A percentile compares a stretch with the other conserved stretches of the same genome.
phyloP scores from a whole-genome alignment of 2,888 invertebrate species.

The Cephus rjabovi region DNA sequence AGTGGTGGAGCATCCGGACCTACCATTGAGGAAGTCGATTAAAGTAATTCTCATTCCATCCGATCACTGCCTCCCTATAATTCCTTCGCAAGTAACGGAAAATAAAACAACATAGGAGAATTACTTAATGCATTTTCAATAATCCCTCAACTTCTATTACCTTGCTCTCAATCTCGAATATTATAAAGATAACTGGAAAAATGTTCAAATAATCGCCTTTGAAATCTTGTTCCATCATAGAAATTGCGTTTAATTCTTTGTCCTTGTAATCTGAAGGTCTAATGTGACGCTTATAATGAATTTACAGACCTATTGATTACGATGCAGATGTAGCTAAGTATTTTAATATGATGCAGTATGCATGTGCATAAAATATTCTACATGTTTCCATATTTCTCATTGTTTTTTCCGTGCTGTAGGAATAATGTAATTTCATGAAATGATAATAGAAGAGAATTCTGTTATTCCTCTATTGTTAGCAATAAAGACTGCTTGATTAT shows the following conservation, averaged over 20 bases:
- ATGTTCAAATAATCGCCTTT: background rate
- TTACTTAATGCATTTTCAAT: background rate
- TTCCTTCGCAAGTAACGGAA: background rate
- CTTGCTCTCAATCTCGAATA: background rate
- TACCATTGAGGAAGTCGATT: conserved; percentile 94
- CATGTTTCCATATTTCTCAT: background rate
- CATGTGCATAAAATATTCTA: background rate
- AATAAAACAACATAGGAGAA: background rate
- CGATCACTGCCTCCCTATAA: conserved; percentile 1
- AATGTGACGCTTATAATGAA: no score
- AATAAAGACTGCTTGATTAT: background rate
- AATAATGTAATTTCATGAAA: background rate
- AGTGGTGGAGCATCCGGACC: conserved; percentile 79
- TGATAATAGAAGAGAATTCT: background rate
- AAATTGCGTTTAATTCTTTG: no score
- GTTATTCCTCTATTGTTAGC: background rate
- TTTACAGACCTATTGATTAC: background rate
- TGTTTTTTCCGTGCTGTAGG: background rate
- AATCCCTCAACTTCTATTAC: background rate
- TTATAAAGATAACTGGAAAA: background rate
- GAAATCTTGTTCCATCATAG: background rate
- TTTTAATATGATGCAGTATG: background rate
- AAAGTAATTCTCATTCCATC: conserved; percentile 51
- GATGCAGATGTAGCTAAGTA: background rate
- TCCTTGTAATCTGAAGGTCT: no score